These are phyloP conservation scores for Dolichallabes microphthalmus DNA, from an alignment of 2,113 vertebrate genomes.

Conservation along the genomic window DNA sequence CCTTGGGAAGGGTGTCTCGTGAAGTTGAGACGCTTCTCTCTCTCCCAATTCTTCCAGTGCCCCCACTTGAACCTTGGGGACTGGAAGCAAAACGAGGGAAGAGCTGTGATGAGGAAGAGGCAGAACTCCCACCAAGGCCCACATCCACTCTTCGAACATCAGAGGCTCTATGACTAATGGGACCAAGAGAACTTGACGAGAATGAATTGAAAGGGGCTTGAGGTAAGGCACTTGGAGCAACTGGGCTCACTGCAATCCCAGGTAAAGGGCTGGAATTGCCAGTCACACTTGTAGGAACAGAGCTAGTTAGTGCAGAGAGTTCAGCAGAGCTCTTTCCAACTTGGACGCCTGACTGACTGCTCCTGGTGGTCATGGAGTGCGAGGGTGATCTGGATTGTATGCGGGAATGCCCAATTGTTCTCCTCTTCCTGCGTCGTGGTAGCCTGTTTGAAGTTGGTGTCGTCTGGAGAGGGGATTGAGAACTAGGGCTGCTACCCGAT, in stretches of 20 bases:
- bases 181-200: constrained; percentile 60
- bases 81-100: constrained; percentile 71
- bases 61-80: constrained; percentile 70
- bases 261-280: constrained; percentile 79
- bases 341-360: constrained; percentile 81
- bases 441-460: constrained; percentile 70
- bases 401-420: constrained; percentile 76
- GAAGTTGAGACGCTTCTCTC: constrained; percentile 73
- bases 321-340: constrained; percentile 72
- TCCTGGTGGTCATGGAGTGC: constrained; percentile 96
- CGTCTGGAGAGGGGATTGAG: constrained; percentile 75
- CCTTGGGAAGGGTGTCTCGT: constrained; percentile 70
- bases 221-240: constrained; percentile 97
- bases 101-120: constrained; percentile 78
- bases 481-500: constrained; percentile 72
- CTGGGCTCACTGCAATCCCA: constrained; percentile 84
- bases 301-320: constrained; percentile 62
- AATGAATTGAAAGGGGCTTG: constrained; percentile 74
- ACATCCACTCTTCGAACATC: constrained; percentile 75
- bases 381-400: constrained; percentile 88
- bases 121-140: constrained; percentile 62
- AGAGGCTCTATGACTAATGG: constrained; percentile 65
- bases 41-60: constrained; percentile 69
- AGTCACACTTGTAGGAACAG: constrained; percentile 59
- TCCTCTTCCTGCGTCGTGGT: constrained; percentile 78